phyloP scores from a whole-genome alignment of 92 coral and sea anemone species.

The Desmophyllum pertusum region DNA sequence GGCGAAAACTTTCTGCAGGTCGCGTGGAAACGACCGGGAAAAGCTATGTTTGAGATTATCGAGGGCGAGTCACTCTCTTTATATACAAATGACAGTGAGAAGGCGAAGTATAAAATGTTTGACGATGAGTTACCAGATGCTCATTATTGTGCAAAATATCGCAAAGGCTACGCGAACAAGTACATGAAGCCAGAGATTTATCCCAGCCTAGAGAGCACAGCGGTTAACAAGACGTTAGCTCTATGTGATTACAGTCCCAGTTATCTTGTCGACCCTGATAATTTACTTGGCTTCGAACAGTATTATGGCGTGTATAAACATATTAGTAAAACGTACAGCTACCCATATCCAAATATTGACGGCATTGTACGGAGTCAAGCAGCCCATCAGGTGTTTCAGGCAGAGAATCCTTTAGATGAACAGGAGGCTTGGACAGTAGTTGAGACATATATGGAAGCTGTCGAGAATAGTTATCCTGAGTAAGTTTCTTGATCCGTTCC shows the following conservation, averaged over 20 bases:
- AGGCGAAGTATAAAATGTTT: conserved; percentile 14
- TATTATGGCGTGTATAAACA: conserved; percentile 11
- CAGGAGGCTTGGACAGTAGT: conserved; percentile 43
- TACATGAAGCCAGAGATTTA: conserved; percentile 15
- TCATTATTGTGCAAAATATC: conserved; percentile 6
- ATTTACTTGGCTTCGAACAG: neutral
- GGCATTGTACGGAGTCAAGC: neutral
- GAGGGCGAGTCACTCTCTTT: conserved; percentile 17
- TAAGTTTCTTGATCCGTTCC: conserved; percentile 21
- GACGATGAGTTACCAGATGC: conserved; percentile 40
- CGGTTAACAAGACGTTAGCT: neutral
- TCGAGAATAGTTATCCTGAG: conserved; percentile 50
- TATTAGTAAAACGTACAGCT: conserved; percentile 4
- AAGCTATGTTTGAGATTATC: conserved; percentile 19
- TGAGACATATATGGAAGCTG: conserved; percentile 45
- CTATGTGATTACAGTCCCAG: conserved; percentile 29
- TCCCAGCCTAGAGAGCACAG: neutral
- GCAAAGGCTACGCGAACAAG: conserved; percentile 21
- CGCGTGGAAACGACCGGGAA: conserved; percentile 46
- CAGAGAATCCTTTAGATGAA: conserved; percentile 34
- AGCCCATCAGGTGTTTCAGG: neutral
- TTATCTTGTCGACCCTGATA: neutral
- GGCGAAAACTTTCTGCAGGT: conserved; percentile 37
- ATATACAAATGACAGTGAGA: conserved; percentile 24
- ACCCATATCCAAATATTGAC: conserved; percentile 21